Conservation (phyloP, 30 jellyfish, hydroid and myxozoan species). For the Aurelia aurita region DNA sequence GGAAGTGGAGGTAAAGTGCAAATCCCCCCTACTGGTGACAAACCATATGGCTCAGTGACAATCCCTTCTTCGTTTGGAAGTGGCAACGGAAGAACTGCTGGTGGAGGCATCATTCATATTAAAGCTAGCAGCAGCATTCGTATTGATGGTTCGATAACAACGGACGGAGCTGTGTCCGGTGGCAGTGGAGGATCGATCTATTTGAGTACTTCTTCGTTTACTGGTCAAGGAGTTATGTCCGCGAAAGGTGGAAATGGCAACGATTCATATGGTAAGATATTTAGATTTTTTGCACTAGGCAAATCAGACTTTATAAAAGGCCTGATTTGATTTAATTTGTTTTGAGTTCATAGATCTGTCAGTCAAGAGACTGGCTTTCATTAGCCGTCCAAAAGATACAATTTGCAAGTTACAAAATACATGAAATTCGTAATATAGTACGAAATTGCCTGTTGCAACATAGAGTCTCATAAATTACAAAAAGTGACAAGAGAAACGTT, state of each 20-base stretch:
- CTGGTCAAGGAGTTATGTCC: constrained; percentile 56
- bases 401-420: too few relatives aligned
- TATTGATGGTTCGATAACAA: constrained; percentile 46
- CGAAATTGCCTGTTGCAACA: too few relatives aligned
- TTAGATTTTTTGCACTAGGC: too few relatives aligned
- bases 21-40: constrained; percentile 23
- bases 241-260: constrained; percentile 68
- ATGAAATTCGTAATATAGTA: too few relatives aligned
- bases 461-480: too few relatives aligned
- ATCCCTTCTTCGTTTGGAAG: constrained; percentile 63
- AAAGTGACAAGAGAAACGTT: too few relatives aligned
- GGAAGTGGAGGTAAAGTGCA: constrained; percentile 67
- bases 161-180: constrained; percentile 50
- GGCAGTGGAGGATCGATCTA: constrained; percentile 72
- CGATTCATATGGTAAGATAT: constrained; percentile 7
- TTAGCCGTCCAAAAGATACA: too few relatives aligned
- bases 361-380: too few relatives aligned
- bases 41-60: constrained; percentile 59
- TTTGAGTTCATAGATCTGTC: too few relatives aligned
- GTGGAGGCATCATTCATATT: constrained; percentile 64
- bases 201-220: not conserved
- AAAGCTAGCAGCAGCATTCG: constrained; percentile 27
- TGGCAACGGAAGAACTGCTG: constrained; percentile 45
- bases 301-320: too few relatives aligned
- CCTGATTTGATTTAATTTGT: too few relatives aligned